Evolutionary conservation across 2,797 vertebrate genomes (phyloP).

Genomic region (Cyprinella venusta): DNA sequence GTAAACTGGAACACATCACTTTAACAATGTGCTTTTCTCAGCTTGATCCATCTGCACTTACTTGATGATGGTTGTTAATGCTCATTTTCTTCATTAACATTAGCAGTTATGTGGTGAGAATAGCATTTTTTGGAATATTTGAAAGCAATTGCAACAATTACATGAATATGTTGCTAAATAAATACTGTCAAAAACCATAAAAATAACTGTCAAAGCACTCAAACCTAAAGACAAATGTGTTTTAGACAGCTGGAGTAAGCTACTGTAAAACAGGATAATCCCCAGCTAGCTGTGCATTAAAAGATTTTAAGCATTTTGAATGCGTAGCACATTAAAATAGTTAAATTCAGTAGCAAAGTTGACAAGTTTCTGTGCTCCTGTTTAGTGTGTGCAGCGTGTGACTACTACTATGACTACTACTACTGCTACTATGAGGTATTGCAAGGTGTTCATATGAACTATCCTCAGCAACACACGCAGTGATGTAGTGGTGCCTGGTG

Average conservation of each 20-base stretch:
- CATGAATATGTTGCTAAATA: not conserved
- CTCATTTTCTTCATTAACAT: constrained; percentile 31
- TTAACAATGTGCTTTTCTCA: constrained; percentile 31
- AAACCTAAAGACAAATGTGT: not conserved
- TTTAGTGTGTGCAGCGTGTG: no score
- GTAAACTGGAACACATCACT: constrained; percentile 48
- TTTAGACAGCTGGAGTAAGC: not conserved
- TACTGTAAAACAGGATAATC: no score
- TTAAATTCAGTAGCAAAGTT: no score
- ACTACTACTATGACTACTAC: no score
- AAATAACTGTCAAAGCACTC: constrained; percentile 4
- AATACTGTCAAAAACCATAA: constrained; percentile 11
- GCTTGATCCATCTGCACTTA: constrained; percentile 9
- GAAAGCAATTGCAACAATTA: constrained; percentile 4
- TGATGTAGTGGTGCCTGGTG: no score
- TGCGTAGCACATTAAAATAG: no score
- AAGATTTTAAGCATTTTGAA: not conserved
- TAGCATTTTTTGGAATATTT: not conserved
- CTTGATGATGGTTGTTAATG: constrained; percentile 15
- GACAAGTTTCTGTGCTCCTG: no score
- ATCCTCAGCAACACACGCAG: no score
- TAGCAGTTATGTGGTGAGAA: constrained; percentile 3
- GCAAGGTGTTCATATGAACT: no score
- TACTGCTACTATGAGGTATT: no score
- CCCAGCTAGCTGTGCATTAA: no score